Percentiles rank a stretch among this genome's conserved stretches.
phyloP scores from a whole-genome alignment of 2,888 invertebrate genomes.

The Plutella xylostella region DNA sequence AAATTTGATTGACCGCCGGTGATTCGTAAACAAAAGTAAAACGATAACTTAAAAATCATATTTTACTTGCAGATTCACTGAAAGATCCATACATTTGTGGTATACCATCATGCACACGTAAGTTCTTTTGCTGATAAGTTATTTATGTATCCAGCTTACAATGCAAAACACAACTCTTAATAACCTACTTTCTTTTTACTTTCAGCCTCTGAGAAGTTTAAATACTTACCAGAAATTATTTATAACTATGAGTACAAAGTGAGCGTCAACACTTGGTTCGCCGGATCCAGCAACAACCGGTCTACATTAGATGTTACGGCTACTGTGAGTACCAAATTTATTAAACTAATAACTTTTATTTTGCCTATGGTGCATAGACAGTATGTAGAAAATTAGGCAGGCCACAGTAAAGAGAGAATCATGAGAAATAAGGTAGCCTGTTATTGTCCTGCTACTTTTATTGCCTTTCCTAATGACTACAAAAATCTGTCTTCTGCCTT shows the following conservation, averaged over 20 bases:
- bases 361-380: no score
- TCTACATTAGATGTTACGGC: slow-evolving; percentile 76
- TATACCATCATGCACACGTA: slow-evolving; percentile 74
- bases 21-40: slow-evolving; percentile 9
- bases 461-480: no score
- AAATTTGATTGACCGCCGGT: background rate
- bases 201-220: slow-evolving; percentile 72
- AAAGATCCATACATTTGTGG: slow-evolving; percentile 81
- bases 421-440: no score
- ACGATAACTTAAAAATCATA: background rate
- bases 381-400: no score
- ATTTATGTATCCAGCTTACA: no score
- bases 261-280: slow-evolving; percentile 77
- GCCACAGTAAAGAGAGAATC: no score
- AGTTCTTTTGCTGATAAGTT: no score
- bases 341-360: no score
- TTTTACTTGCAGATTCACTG: slow-evolving; percentile 71
- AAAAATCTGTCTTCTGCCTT: no score
- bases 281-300: slow-evolving; percentile 77
- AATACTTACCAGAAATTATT: slow-evolving; percentile 66
- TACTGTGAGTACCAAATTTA: slow-evolving; percentile 42
- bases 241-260: slow-evolving; percentile 81
- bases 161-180: no score
- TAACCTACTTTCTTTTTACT: no score
- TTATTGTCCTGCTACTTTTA: no score